Evolutionary conservation across 2,888 invertebrate genomes (phyloP).

Genomic region (Nemapogon koenigi): DNA sequence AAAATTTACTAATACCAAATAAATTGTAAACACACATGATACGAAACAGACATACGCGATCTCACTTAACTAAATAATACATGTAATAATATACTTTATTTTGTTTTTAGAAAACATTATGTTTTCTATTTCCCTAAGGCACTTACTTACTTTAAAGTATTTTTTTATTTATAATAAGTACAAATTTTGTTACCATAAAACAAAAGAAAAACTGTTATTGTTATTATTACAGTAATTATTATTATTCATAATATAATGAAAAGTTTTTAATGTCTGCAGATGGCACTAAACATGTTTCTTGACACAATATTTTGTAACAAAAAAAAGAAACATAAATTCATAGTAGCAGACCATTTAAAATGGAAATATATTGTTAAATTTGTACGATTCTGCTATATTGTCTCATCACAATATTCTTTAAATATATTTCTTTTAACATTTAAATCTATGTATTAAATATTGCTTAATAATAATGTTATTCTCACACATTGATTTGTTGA

Average conservation of each 20-base stretch:
- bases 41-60: conserved; percentile 65
- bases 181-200: conserved; percentile 32
- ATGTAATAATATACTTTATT: conserved; percentile 32
- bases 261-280: conserved; percentile 2
- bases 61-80: conserved; percentile 45
- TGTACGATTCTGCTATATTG: conserved; percentile 7
- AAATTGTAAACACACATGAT: conserved; percentile 63
- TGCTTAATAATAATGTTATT: conserved; percentile 1
- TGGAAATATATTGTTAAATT: conserved; percentile 8
- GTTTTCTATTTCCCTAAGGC: conserved; percentile 31
- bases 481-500: too few relatives aligned
- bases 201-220: conserved; percentile 31
- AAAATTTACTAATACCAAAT: conserved; percentile 63
- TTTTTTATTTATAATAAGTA: conserved; percentile 48
- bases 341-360: conserved; percentile 6
- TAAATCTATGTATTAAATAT: neutral
- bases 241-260: neutral
- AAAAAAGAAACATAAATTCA: conserved; percentile 3
- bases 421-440: too few relatives aligned
- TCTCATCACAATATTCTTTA: conserved; percentile 6
- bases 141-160: conserved; percentile 48
- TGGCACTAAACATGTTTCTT: conserved; percentile 38
- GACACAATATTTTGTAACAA: conserved; percentile 24
- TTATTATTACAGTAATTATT: neutral
- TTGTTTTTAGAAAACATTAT: conserved; percentile 57